These are phyloP conservation scores for Leucoma salicis DNA, from an alignment of 2,888 invertebrate species.

Conservation along the genomic window DNA sequence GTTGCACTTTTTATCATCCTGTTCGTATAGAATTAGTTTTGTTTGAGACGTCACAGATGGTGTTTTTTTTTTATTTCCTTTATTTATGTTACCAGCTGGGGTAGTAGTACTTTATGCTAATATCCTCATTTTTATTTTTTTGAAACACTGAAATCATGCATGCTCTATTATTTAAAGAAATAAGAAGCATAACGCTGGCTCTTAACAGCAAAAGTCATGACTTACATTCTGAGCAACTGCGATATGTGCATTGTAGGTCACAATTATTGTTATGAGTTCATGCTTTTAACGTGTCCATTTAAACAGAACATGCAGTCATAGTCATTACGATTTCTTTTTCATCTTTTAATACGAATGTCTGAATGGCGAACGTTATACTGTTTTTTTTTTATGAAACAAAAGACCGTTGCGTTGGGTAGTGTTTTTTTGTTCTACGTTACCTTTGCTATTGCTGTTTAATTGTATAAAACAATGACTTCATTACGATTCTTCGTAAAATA, in stretches of 20 bases:
- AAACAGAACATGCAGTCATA: slow-evolving; percentile 3
- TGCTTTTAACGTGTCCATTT: slow-evolving; percentile 10
- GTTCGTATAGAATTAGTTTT: slow-evolving; percentile 58
- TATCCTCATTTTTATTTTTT: too few species aligned
- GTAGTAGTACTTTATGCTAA: too few species aligned
- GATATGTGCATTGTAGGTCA: neutral
- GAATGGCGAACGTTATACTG: slow-evolving; percentile 14
- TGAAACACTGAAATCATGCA: too few species aligned
- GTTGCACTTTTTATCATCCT: slow-evolving; percentile 60
- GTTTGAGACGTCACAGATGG: slow-evolving; percentile 58
- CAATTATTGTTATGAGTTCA: slow-evolving; percentile 4
- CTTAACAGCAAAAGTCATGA: too few species aligned
- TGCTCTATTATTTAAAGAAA: too few species aligned
- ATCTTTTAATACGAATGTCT: slow-evolving; percentile 15
- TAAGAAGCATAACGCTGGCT: too few species aligned
- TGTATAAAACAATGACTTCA: slow-evolving; percentile 13
- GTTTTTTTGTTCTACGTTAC: slow-evolving; percentile 21
- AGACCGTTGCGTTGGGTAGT: slow-evolving; percentile 24
- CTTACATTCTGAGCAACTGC: neutral
- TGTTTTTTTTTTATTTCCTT: slow-evolving; percentile 60
- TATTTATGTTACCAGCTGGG: slow-evolving; percentile 35
- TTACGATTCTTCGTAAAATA: slow-evolving; percentile 12
- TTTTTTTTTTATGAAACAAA: slow-evolving; percentile 20
- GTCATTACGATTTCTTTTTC: slow-evolving; percentile 12
- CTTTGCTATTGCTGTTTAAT: slow-evolving; percentile 5